Conservation (phyloP, 1,140 invertebrate genomes). For the Pseudomyrmex concolor region DNA sequence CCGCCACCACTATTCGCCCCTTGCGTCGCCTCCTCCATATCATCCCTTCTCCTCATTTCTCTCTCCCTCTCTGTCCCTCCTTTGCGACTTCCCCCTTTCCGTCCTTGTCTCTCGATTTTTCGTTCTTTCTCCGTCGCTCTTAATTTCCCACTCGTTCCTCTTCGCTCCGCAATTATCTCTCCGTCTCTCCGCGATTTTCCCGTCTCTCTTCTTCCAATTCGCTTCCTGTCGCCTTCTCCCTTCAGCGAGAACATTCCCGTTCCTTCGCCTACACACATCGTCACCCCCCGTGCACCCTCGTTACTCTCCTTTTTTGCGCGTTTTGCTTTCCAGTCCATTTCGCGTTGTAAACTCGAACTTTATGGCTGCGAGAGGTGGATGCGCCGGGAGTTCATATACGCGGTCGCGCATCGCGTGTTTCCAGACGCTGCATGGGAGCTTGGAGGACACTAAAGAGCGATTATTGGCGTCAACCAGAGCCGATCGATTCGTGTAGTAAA, state of each 20-base stretch:
- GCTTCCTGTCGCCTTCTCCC: slow-evolving; percentile 58
- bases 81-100: slow-evolving; percentile 52
- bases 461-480: slow-evolving; percentile 48
- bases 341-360: slow-evolving; percentile 83
- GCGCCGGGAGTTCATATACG: slow-evolving; percentile 76
- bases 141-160: slow-evolving; percentile 66
- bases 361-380: slow-evolving; percentile 80
- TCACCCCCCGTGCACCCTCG: slow-evolving; percentile 71
- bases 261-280: slow-evolving; percentile 63
- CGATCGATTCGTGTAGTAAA: slow-evolving; percentile 41
- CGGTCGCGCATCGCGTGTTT: slow-evolving; percentile 50
- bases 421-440: slow-evolving; percentile 43
- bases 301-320: slow-evolving; percentile 72
- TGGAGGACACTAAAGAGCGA: slow-evolving; percentile 17
- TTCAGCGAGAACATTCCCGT: slow-evolving; percentile 60
- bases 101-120: slow-evolving; percentile 42
- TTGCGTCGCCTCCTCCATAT: slow-evolving; percentile 3
- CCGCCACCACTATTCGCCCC: slow-evolving; percentile 41
- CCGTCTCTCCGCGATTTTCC: slow-evolving; percentile 68
- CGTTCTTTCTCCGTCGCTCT: slow-evolving; percentile 58
- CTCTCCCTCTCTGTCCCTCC: slow-evolving; percentile 22
- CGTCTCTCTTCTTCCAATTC: slow-evolving; percentile 28
- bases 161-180: slow-evolving; percentile 69
- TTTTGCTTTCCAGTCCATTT: slow-evolving; percentile 84
- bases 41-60: neutral